Base-by-base conservation (phyloP, 1,140 invertebrate genomes). In the Muscidifurax raptorellus region DNA sequence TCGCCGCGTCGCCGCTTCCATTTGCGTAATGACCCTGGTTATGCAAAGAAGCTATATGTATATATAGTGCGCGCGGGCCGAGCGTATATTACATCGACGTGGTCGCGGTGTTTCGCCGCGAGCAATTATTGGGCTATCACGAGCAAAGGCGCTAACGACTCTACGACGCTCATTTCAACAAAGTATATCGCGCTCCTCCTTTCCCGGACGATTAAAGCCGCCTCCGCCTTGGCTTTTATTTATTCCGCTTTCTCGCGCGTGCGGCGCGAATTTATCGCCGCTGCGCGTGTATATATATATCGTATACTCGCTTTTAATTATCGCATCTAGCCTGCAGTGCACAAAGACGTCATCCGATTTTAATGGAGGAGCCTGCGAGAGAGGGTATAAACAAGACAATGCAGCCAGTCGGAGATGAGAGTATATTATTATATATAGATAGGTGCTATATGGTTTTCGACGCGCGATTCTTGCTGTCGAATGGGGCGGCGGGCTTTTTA, bases 81-180 rank as follows among this genome's bases (percentile, higher is more conserved):
- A n/a, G n/a, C n/a, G n/a, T 40, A 6, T 40, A 40, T 40, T 59
- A 59, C 52, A 22, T 47, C 13, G 12, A 13, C 71, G 71, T 40
- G 22, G 72, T 0, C 32, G 27, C 9, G 27, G 47, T 28, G 67
- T 83, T 76, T 76, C 32, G 74, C 13, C 15, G 18, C 25, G 28
- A 40, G 83, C 69, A 75, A 84, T 84, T 80, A 75, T 84, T 74
- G 28, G 67, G 27, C 76, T 77, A 79, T 79, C 64, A 79, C 72
- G 66, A 74, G 77, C 64, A 83, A 83, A 78, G 75, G 64, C 76
- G 67, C 67, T 84, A 79, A 83, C 82, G 82, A 82, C 44, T 71
- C 78, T 47, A 22, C 78, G 78, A 69, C 66, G 66, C 64, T 47
- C 36, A 64, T 80, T 71, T 47, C 25, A 36, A 44, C 69, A 74